Conservation (phyloP, 2,113 vertebrate genomes). For the Gambusia holbrooki region DNA sequence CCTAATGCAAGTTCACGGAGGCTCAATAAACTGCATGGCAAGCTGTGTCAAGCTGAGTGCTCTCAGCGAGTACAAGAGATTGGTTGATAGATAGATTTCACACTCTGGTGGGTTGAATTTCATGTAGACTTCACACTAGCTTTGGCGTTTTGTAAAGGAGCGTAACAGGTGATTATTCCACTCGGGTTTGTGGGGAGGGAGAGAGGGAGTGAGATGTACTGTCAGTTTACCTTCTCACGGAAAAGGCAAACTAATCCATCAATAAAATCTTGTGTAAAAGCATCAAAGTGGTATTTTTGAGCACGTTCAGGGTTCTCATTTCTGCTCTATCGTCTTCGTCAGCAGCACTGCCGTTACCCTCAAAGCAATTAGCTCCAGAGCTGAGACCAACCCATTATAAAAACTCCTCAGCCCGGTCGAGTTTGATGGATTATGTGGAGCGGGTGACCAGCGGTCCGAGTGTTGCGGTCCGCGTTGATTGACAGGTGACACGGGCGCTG, state of each 20-base stretch:
- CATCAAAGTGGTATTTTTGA: not conserved
- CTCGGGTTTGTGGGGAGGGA: constrained; percentile 39
- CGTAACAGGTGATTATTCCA: constrained; percentile 74
- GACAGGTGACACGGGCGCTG: constrained; percentile 25
- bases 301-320: not conserved
- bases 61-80: constrained; percentile 43
- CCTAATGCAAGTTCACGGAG: constrained; percentile 16
- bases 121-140: constrained; percentile 52
- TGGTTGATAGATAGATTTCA: constrained; percentile 71
- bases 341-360: constrained; percentile 15
- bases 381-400: not conserved
- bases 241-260: not conserved
- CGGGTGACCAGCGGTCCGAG: not conserved
- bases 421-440: constrained; percentile 16
- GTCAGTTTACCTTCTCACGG: not conserved
- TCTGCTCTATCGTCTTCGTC: constrained; percentile 5
- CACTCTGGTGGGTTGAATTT: constrained; percentile 58
- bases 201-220: not conserved
- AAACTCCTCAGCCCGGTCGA: constrained; percentile 5
- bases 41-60: constrained; percentile 45
- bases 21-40: constrained; percentile 44
- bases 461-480: constrained; percentile 23
- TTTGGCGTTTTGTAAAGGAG: constrained; percentile 67
- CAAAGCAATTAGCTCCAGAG: constrained; percentile 57
- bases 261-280: not conserved